Base-by-base conservation (phyloP, 2,113 vertebrate species). In the Monarcha castaneiventris region DNA sequence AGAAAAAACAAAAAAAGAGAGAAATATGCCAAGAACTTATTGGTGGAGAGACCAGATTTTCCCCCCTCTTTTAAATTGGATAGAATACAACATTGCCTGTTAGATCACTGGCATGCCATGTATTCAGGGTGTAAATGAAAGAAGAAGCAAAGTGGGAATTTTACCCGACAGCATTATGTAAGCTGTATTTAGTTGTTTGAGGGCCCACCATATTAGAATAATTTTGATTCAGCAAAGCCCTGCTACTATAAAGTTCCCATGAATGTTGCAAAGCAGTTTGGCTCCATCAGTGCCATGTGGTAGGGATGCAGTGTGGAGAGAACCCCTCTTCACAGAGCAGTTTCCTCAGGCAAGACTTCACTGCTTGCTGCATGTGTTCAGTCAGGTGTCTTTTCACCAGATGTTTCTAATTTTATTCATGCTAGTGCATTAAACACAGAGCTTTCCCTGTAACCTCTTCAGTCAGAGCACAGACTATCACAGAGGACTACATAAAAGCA, bases 51-150 rank as follows among this genome's bases (percentile, higher is more conserved):
- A 77, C 2, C 5, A 39, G 17, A 52, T 33, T 26, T 26, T 3
- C 0, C 2, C 15, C 3, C 5, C 7, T 49, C 52, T 62, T 78
- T 58, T 18, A 66, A 74, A 39, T 0, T 33, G 4, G 15, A 4
- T 7, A 30, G 16, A 13, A 32, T 4, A 26, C 2, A 9, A 4
- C 9, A 19, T 16, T 25, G 2, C 7, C 41, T 18, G 51, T 80
- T 93, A 27, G 8, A 43, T 39, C 39, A 9, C 6, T 80, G 44
- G 16, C 10, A 33, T 52, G 5, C 18, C 7, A 4, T 56, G 26
- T 29, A 10, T 43, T 61, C 23, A 48, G 16, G 13, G 13, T 3
- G 5, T 56, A 73, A 84, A 43, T 48, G 16, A 12, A 68, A 73
- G 44, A 52, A 48, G 30, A 15, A 85, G 5, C 7, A 44, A 87